A percentile compares a stretch with the other conserved stretches of the same genome.
phyloP scores from a whole-genome alignment of 1,140 invertebrate genomes.

The Eubasilissa regina region DNA sequence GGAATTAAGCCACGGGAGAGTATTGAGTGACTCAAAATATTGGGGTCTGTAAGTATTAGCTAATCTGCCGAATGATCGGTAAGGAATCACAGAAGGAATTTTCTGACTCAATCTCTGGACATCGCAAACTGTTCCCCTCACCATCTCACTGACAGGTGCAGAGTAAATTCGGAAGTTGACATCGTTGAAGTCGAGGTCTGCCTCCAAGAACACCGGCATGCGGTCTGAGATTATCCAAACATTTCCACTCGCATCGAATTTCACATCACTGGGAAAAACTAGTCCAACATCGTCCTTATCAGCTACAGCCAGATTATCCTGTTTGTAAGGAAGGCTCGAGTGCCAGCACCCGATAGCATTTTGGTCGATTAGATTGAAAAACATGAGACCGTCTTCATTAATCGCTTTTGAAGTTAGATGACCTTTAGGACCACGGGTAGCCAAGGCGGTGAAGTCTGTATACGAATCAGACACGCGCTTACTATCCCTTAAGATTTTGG shows the following conservation, averaged over 20 bases:
- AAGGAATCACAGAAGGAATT: neutral
- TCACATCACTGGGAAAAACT: conserved; percentile 85
- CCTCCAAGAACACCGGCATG: conserved; percentile 84
- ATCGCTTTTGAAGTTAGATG: conserved; percentile 83
- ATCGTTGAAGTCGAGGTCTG: conserved; percentile 82
- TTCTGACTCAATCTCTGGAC: conserved; percentile 7
- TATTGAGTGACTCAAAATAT: neutral
- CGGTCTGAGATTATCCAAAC: conserved; percentile 86
- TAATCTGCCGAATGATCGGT: conserved; percentile 9
- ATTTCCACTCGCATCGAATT: conserved; percentile 78
- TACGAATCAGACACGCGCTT: conserved; percentile 78
- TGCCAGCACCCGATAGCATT: conserved; percentile 89
- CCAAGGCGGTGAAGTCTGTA: conserved; percentile 80
- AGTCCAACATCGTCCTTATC: conserved; percentile 83
- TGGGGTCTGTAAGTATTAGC: conserved; percentile 6
- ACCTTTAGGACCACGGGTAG: conserved; percentile 76
- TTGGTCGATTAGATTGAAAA: conserved; percentile 84
- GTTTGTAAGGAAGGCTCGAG: conserved; percentile 75
- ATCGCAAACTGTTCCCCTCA: conserved; percentile 82
- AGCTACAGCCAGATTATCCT: conserved; percentile 80
- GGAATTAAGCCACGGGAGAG: conserved; percentile 46
- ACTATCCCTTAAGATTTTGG: conserved; percentile 79
- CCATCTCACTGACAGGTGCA: conserved; percentile 76
- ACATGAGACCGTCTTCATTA: conserved; percentile 81
- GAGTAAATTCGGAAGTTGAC: conserved; percentile 85